Conservation (phyloP, 2,797 vertebrate genomes). For the Xerus rutilus region DNA sequence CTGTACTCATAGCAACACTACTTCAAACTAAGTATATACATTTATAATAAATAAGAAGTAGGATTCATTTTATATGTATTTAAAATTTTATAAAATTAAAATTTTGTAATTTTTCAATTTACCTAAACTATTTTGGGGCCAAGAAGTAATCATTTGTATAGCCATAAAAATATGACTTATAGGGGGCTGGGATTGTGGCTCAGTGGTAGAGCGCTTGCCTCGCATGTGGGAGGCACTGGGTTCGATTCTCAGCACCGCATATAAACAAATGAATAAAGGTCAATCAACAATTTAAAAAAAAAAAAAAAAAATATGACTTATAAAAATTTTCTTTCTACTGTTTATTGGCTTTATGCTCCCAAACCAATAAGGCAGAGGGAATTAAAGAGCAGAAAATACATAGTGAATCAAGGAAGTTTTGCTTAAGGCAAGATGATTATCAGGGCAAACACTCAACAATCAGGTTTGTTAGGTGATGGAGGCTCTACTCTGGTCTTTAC, state of each 20-base stretch:
- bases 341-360: not conserved
- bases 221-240: no score
- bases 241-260: no score
- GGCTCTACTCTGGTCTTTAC: not conserved
- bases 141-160: not conserved
- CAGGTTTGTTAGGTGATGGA: not conserved
- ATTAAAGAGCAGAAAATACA: not conserved
- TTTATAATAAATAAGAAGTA: not conserved
- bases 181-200: no score
- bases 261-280: no score
- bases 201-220: no score
- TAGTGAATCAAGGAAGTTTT: not conserved
- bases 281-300: no score
- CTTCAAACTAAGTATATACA: not conserved
- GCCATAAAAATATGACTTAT: not conserved
- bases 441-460: not conserved
- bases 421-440: not conserved
- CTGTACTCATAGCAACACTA: not conserved
- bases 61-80: not conserved
- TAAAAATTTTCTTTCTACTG: not conserved
- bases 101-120: not conserved
- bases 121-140: not conserved
- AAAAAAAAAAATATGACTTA: not conserved
- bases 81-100: no score
- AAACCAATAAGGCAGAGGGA: not conserved